These are phyloP conservation scores for Musca vetustissima DNA, from an alignment of 1,140 invertebrate genomes.

Conservation along the genomic window DNA sequence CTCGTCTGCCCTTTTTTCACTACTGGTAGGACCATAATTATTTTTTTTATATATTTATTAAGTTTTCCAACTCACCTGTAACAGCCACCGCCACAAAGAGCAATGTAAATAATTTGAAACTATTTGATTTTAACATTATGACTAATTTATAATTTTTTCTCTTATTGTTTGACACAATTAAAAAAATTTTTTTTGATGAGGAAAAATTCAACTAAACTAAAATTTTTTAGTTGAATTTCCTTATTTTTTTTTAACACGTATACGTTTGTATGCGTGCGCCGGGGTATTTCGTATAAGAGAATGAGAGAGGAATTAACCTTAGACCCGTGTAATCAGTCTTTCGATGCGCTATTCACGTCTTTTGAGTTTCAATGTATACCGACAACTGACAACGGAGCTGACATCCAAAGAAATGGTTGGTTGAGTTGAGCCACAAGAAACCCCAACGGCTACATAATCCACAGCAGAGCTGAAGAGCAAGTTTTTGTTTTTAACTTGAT, in stretches of 20 bases:
- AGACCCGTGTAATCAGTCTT: slow-evolving; percentile 8
- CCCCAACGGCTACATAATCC: no score
- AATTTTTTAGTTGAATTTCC: slow-evolving; percentile 13
- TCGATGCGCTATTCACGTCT: slow-evolving; percentile 16
- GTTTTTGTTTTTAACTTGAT: no score
- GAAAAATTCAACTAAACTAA: slow-evolving; percentile 14
- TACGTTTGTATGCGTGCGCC: background rate
- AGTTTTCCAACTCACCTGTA: slow-evolving; percentile 10
- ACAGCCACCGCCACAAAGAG: slow-evolving; percentile 2
- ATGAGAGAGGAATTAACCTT: background rate
- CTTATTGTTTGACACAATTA: background rate
- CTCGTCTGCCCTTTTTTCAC: no score
- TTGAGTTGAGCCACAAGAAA: background rate
- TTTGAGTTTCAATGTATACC: slow-evolving; percentile 3
- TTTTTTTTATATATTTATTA: no score
- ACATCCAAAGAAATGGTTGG: slow-evolving; percentile 4
- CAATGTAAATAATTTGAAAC: slow-evolving; percentile 12
- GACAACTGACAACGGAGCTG: slow-evolving; percentile 16
- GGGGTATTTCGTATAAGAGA: background rate
- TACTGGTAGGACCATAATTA: no score
- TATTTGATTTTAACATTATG: slow-evolving; percentile 8
- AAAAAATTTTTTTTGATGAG: background rate
- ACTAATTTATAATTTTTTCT: slow-evolving; percentile 10
- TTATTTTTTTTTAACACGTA: slow-evolving; percentile 1
- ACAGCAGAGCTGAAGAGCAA: no score